These are phyloP conservation scores for Macrosiphum euphorbiae DNA, from an alignment of 2,888 invertebrate species.

Conservation along the genomic window DNA sequence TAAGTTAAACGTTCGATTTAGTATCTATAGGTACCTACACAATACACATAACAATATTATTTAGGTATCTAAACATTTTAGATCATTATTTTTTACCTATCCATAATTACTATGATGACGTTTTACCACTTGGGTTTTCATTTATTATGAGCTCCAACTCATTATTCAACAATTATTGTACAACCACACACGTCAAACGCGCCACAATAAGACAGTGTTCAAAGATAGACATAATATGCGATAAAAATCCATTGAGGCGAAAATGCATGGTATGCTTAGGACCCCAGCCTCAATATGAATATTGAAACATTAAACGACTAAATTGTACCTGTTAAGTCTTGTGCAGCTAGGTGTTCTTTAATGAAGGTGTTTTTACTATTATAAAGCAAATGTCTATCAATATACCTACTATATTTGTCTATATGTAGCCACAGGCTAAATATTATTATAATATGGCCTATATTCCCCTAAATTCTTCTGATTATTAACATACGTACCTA, in stretches of 20 bases:
- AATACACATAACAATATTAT: background rate
- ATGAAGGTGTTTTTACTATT: background rate
- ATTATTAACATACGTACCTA: background rate
- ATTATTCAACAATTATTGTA: too few species aligned
- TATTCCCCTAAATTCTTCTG: background rate
- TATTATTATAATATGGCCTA: background rate
- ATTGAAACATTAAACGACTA: background rate
- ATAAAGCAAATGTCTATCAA: background rate
- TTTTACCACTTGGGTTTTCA: too few species aligned
- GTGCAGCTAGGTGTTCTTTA: background rate
- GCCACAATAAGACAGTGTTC: too few species aligned
- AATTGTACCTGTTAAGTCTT: background rate
- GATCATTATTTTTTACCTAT: too few species aligned
- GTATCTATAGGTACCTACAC: background rate
- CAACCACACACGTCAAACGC: too few species aligned
- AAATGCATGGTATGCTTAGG: too few species aligned
- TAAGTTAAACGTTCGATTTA: background rate
- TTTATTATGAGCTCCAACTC: too few species aligned
- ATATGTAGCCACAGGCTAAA: background rate
- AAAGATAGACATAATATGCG: too few species aligned
- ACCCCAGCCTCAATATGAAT: background rate
- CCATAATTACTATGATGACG: too few species aligned
- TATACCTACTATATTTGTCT: background rate
- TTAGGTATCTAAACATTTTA: background rate
- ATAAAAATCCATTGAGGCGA: too few species aligned